These are phyloP conservation scores for Gavialis gangeticus DNA, from an alignment of 2,113 vertebrate genomes.

Conservation along the genomic window DNA sequence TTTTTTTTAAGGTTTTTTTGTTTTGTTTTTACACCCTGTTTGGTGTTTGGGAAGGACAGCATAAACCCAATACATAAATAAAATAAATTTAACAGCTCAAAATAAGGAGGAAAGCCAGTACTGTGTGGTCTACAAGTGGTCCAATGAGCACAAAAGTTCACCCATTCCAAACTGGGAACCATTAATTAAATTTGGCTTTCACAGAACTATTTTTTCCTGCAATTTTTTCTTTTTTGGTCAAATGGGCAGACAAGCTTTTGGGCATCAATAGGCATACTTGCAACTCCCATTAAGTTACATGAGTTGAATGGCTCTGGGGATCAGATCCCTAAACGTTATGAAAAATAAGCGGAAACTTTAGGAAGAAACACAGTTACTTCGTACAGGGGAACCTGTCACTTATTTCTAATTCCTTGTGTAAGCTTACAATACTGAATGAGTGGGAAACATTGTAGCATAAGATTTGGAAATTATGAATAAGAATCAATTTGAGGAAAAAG, in stretches of 20 bases:
- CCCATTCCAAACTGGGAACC: background rate
- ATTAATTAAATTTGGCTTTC: background rate
- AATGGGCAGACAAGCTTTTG: background rate
- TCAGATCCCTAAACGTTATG: background rate
- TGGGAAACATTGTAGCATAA: slow-evolving; percentile 31
- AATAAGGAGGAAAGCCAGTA: background rate
- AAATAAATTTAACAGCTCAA: background rate
- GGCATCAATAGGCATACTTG: accelerated
- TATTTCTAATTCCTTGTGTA: background rate
- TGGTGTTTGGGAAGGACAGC: too few species aligned
- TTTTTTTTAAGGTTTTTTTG: too few species aligned
- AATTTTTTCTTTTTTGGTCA: background rate
- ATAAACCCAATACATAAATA: too few species aligned
- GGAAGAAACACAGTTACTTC: slow-evolving; percentile 32
- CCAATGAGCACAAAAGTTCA: background rate
- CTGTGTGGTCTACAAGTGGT: background rate
- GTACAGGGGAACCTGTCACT: background rate
- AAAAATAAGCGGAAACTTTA: background rate
- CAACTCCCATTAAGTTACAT: background rate
- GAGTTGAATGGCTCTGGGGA: background rate
- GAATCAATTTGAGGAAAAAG: slow-evolving; percentile 32
- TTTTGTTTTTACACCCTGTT: too few species aligned
- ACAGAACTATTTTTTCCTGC: background rate
- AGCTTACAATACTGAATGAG: background rate
- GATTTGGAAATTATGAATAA: slow-evolving; percentile 48